Evolutionary conservation across 2,113 vertebrate genomes (phyloP), one percentile per base, ranked within the genome.

Genomic region (Ceyx cyanopectus): DNA sequence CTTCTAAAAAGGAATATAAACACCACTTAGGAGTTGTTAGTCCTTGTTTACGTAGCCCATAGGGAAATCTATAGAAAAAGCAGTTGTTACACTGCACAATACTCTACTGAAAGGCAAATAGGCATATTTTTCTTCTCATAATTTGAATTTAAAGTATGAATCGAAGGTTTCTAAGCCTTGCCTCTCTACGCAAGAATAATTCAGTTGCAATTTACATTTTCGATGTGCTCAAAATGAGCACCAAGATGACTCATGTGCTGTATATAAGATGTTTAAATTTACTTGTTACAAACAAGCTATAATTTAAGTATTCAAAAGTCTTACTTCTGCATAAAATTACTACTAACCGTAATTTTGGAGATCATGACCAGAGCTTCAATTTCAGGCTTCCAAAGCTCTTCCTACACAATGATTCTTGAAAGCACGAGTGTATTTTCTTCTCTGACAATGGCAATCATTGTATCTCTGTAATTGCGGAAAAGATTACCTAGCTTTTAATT

Each of bases 281-380:
- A 51, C 62, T 94, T 83, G 65, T 79, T 84, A 89, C 85, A 90
- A 96, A 94, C 85, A 96, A 96, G 94, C 77, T 93, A 57, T 93
- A 95, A 96, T 96, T 96, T 95, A 89, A 96, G 89, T 86, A 91
- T 95, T 95, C 89, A 76, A 23, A 96, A 97, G 61, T 87, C 94
- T 95, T 93, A 72, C 57, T 94, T 93, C 87, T 83, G 85, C 79
- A 92, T 92, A 91, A 93, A 95, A 96, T 97, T 95, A 92, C 84
- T 87, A 87, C 81, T 46, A 91, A 50, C 62, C 2, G 12, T 91
- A 93, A 92, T 97, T 96, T 90, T 61, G 78, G 81, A 92, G 83
- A 95, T 84, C 68, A 87, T 41, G 75, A 93, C 84, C 74, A 90
- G 70, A 87, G 90, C 94, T 93, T 87, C 92, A 92, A 90, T 94